Evolutionary conservation across 2,113 vertebrate species (phyloP).

Genomic region (Ramphastos sulfuratus): DNA sequence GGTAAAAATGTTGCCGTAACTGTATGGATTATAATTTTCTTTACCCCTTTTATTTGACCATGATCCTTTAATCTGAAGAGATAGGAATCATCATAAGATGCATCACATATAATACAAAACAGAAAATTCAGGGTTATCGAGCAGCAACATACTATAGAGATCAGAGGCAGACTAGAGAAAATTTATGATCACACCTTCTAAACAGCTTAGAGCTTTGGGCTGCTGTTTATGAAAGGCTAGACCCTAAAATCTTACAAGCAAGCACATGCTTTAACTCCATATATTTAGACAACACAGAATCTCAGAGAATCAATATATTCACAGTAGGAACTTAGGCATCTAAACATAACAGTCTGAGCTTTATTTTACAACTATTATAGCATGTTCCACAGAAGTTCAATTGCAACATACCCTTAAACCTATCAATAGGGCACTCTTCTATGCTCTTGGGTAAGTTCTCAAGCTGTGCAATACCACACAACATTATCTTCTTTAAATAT

Average conservation of each 20-base stretch:
- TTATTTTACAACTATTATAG: neutral
- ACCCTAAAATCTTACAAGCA: neutral
- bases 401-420: neutral
- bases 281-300: neutral
- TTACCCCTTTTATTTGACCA: slow-evolving; percentile 99
- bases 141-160: neutral
- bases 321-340: neutral
- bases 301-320: neutral
- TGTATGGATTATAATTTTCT: slow-evolving; percentile 98
- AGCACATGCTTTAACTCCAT: neutral
- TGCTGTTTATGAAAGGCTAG: neutral
- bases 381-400: neutral
- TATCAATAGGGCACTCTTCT: neutral
- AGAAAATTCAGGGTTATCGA: neutral
- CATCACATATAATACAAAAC: neutral
- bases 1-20: slow-evolving; percentile 93
- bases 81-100: slow-evolving; percentile 34
- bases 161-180: neutral
- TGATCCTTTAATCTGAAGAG: slow-evolving; percentile 94
- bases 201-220: neutral
- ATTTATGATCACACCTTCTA: neutral
- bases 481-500: neutral
- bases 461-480: neutral
- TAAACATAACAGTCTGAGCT: neutral
- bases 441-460: neutral